Base-by-base conservation (phyloP, 2,113 vertebrate genomes). In the Eleginops maclovinus region DNA sequence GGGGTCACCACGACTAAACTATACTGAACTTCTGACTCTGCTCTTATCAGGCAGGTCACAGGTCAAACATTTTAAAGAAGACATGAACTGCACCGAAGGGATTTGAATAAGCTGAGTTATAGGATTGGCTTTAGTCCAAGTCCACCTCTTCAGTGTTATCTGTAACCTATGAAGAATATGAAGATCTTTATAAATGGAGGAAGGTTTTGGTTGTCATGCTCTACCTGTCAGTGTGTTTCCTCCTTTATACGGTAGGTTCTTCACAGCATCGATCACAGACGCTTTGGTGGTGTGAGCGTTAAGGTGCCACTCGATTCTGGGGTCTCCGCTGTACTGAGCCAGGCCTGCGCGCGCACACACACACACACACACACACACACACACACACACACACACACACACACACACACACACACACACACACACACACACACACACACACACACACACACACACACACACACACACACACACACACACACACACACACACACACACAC, bases 251-350 rank as follows among this genome's bases (percentile, higher is more conserved):
- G 98, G 98, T 0, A 99, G 94, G 68, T 96, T 98, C 47, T 96
- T 96, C 72, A 98, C 97, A 0, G 98, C 98, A 1, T 97, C 96
- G 21, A 99, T 89, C 53, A 99, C 97, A 4, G 96, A 92, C 0
- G 95, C 96, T 83, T 99, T 99, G 55, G 96, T 98, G 75, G 61
- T 90, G 73, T 96, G 94, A 59, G 97, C 77, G 47, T 99, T 98
- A 44, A 99, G 87, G 64, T 99, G 96, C 98, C 98, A 99, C 83
- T 99, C 98, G 46, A 99, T 97, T 24, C 98, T 90, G 4, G 98
- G 98, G 76, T 99, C 98, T 0, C 97, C 97, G 0, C 98, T 99
- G 89, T 98, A 99, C 80, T 99, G 98, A 6, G 97, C 98, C 83
- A 99, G 92, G 5, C 98, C 98, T 99, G 83, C 2, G 49, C 2